Evolutionary conservation across 2,113 vertebrate species (phyloP).

Genomic region (Cyprinodon tularosa): DNA sequence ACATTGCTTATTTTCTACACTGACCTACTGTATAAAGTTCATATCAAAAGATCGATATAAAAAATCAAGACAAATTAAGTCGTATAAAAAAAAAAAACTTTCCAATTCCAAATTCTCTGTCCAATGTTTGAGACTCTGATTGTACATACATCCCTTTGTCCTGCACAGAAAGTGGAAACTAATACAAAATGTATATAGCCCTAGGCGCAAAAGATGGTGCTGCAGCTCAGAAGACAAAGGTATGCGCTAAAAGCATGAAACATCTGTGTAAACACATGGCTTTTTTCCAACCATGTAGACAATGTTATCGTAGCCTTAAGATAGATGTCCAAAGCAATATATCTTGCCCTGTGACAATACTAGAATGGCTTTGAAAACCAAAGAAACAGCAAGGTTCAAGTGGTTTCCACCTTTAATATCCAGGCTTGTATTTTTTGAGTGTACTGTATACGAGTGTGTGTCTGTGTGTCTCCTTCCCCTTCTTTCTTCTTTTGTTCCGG

Average conservation of each 20-base stretch:
- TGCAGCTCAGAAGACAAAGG: conserved; percentile 53
- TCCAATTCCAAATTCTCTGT: background rate
- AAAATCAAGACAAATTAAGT: conserved; percentile 9
- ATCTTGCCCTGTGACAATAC: conserved; percentile 66
- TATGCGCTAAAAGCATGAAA: conserved; percentile 77
- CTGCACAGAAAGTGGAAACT: conserved; percentile 74
- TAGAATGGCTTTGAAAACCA: conserved; percentile 69
- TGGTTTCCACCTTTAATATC: conserved; percentile 61
- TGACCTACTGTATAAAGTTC: background rate
- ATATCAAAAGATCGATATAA: conserved; percentile 3
- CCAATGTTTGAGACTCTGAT: conserved; percentile 30
- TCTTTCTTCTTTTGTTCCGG: background rate
- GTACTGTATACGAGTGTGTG: too few relatives aligned
- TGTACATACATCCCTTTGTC: conserved; percentile 39
- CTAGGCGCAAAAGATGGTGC: conserved; percentile 70
- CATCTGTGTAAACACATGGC: conserved; percentile 83
- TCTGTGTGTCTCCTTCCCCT: too few relatives aligned
- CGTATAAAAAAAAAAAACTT: background rate
- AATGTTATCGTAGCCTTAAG: conserved; percentile 76
- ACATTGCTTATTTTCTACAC: background rate
- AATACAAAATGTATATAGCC: conserved; percentile 82
- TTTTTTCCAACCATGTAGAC: conserved; percentile 74
- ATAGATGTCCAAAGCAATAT: conserved; percentile 80
- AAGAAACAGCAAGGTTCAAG: conserved; percentile 64
- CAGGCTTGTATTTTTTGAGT: conserved; percentile 1